Conservation (phyloP, 2,888 invertebrate species). For the Hypercompe scribonia region DNA sequence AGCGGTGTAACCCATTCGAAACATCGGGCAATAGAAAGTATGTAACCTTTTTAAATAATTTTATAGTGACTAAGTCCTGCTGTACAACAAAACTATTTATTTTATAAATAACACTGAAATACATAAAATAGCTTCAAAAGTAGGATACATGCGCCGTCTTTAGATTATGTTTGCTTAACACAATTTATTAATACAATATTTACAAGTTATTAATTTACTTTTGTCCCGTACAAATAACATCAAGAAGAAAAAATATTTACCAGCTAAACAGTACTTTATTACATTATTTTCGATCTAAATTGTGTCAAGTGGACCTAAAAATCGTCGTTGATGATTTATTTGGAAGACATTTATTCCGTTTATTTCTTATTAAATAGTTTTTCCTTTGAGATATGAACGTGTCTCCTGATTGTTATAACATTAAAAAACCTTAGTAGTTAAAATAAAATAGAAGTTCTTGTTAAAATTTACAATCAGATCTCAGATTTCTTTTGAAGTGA, state of each 20-base stretch:
- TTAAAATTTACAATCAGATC: background rate
- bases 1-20: too few relatives aligned
- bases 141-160: too few relatives aligned
- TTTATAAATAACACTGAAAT: too few relatives aligned
- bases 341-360: background rate
- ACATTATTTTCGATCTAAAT: background rate
- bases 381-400: background rate
- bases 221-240: background rate
- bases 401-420: background rate
- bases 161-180: too few relatives aligned
- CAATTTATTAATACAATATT: too few relatives aligned
- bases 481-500: constrained; percentile 7
- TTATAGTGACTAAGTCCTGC: too few relatives aligned
- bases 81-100: too few relatives aligned
- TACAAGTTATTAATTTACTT: too few relatives aligned
- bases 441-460: background rate
- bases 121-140: too few relatives aligned
- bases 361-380: background rate
- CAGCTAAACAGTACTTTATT: background rate
- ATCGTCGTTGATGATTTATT: background rate
- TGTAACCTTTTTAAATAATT: too few relatives aligned
- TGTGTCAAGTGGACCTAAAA: background rate
- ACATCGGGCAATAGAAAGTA: too few relatives aligned
- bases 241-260: background rate
- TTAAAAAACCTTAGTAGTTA: background rate